Conservation (phyloP, 2,888 invertebrate species). For the Mantis religiosa region DNA sequence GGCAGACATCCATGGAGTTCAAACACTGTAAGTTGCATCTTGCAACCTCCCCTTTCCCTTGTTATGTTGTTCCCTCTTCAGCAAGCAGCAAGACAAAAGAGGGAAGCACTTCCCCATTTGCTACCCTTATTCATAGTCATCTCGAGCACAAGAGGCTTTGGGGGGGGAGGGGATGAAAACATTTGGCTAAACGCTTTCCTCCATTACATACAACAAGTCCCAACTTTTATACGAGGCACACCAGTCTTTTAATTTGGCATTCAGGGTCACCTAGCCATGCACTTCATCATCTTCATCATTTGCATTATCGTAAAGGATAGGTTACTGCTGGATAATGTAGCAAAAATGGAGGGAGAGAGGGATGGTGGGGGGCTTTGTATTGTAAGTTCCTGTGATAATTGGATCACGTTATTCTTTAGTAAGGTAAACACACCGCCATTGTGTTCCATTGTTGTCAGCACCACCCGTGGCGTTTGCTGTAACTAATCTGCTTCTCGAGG, state of each 20-base stretch:
- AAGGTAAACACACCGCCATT: conserved; percentile 13
- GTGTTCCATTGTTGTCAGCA: neutral
- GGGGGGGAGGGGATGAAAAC: conserved; percentile 1
- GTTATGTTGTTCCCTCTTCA: conserved; percentile 1
- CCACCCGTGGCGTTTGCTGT: conserved; percentile 13
- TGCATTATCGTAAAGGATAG: conserved; percentile 13
- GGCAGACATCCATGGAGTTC: neutral
- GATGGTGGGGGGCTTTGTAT: neutral
- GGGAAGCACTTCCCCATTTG: conserved; percentile 11
- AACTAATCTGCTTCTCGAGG: conserved; percentile 5
- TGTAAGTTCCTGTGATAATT: conserved; percentile 11
- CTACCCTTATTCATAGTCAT: conserved; percentile 8
- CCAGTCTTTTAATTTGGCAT: conserved; percentile 10
- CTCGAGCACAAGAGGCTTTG: neutral
- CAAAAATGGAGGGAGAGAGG: neutral
- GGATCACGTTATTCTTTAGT: conserved; percentile 7
- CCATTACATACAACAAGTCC: neutral
- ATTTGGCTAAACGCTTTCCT: conserved; percentile 14
- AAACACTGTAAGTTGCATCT: neutral
- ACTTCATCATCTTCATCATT: conserved; percentile 18
- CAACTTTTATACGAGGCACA: neutral
- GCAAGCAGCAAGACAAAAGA: conserved; percentile 9
- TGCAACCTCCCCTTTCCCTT: neutral
- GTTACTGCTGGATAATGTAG: neutral
- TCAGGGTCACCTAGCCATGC: conserved; percentile 5